Percentiles rank a stretch among this genome's conserved stretches.
These are phyloP conservation scores for Chloromyia formosa DNA, from an alignment of 2,888 invertebrate genomes.

Conservation along the genomic window DNA sequence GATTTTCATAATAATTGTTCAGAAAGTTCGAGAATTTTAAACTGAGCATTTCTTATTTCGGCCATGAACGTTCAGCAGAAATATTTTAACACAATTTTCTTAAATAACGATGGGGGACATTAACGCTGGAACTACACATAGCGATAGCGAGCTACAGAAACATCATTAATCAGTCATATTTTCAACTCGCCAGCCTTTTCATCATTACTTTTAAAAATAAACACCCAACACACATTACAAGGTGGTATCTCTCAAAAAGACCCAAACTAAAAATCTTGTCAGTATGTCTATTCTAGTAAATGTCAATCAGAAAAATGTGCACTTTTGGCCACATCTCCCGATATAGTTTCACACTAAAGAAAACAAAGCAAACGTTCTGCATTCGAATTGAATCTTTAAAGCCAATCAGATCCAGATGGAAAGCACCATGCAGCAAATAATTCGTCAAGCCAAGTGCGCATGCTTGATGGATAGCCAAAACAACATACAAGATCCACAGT, in stretches of 20 bases:
- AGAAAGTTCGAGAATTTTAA: no score
- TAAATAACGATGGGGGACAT: no score
- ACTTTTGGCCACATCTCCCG: constrained; percentile 28
- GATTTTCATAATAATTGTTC: no score
- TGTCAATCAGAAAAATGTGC: constrained; percentile 33
- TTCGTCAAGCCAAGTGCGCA: constrained; percentile 1
- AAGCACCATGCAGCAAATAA: not conserved
- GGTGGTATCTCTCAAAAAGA: constrained; percentile 33
- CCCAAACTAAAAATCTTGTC: constrained; percentile 9
- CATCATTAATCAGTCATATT: constrained; percentile 20
- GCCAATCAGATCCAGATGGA: no score
- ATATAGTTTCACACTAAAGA: no score
- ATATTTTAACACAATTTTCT: no score
- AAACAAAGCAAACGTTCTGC: no score
- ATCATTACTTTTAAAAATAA: constrained; percentile 24
- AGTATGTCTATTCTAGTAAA: constrained; percentile 12
- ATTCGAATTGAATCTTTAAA: no score
- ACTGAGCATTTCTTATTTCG: no score
- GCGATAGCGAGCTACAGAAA: constrained; percentile 5
- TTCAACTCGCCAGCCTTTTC: constrained; percentile 3
- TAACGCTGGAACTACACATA: no score
- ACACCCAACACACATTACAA: not conserved
- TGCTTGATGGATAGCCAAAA: not conserved
- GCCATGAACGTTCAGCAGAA: no score
- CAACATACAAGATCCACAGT: not conserved